phyloP scores from a whole-genome alignment of 2,113 vertebrate genomes.

The Chaetops frenatus region DNA sequence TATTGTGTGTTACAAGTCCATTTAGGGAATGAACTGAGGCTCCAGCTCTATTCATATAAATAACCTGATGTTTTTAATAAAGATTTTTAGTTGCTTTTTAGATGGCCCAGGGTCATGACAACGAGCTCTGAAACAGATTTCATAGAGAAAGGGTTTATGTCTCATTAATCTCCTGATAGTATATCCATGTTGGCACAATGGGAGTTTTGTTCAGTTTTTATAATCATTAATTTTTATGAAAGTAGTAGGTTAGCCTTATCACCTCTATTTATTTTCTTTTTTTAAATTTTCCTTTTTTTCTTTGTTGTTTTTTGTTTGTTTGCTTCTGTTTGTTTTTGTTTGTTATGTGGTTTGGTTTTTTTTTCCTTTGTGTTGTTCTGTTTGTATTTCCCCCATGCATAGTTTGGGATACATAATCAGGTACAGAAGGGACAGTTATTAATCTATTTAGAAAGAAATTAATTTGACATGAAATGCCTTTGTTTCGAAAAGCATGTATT shows the following conservation, averaged over 20 bases:
- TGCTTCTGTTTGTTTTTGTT: no score
- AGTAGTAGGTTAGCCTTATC: not conserved
- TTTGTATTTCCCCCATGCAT: not conserved
- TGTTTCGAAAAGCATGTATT: not conserved
- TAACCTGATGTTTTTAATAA: not conserved
- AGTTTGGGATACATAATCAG: not conserved
- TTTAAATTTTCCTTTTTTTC: no score
- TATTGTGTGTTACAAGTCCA: not conserved
- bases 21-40: not conserved
- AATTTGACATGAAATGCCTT: constrained; percentile 23
- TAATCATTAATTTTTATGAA: not conserved
- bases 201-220: not conserved
- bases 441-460: constrained; percentile 35
- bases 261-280: not conserved
- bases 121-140: not conserved
- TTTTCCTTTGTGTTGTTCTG: not conserved
- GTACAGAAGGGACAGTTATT: not conserved
- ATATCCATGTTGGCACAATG: not conserved
- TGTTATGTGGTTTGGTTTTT: fast-evolving
- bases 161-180: not conserved
- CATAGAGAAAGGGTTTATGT: not conserved
- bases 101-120: not conserved
- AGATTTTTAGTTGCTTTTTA: not conserved
- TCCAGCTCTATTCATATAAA: not conserved
- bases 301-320: no score